phyloP scores from a whole-genome alignment of 2,797 vertebrate genomes.

The Rhinophrynus dorsalis region DNA sequence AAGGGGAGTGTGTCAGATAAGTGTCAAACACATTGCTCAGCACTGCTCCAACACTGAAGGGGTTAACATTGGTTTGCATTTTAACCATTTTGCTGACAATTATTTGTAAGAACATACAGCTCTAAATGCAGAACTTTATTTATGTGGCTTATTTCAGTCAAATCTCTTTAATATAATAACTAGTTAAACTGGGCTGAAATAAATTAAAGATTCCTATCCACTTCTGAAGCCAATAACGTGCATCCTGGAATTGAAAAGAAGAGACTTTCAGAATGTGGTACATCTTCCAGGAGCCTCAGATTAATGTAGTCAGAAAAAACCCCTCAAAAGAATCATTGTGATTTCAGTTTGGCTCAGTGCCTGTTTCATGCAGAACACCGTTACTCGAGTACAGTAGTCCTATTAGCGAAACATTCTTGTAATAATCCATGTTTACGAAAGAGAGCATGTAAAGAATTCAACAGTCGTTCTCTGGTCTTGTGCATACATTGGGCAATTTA shows the following conservation, averaged over 20 bases:
- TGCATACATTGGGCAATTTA: conserved; percentile 6
- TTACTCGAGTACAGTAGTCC: conserved; percentile 26
- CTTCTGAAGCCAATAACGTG: too few species aligned
- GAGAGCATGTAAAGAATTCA: conserved; percentile 33
- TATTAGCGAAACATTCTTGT: conserved; percentile 27
- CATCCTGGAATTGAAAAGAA: not conserved
- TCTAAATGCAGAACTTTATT: too few species aligned
- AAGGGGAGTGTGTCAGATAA: too few species aligned
- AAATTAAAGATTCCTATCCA: not conserved
- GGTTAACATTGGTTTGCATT: too few species aligned
- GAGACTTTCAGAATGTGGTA: not conserved
- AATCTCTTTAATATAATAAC: not conserved
- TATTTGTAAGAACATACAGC: too few species aligned
- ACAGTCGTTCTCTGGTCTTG: not conserved
- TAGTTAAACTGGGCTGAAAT: not conserved
- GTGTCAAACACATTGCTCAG: too few species aligned
- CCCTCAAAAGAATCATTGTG: conserved; percentile 26
- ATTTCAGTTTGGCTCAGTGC: conserved; percentile 20
- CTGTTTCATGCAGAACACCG: not conserved
- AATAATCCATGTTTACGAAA: conserved; percentile 26
- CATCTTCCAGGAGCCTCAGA: not conserved
- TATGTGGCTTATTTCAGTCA: not conserved
- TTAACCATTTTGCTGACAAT: too few species aligned
- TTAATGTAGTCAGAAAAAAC: conserved; percentile 1
- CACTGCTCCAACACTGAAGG: too few species aligned